Evolutionary conservation across 2,797 vertebrate species (phyloP), one percentile per base, ranked within the genome.

Genomic region (Anguilla megastoma): DNA sequence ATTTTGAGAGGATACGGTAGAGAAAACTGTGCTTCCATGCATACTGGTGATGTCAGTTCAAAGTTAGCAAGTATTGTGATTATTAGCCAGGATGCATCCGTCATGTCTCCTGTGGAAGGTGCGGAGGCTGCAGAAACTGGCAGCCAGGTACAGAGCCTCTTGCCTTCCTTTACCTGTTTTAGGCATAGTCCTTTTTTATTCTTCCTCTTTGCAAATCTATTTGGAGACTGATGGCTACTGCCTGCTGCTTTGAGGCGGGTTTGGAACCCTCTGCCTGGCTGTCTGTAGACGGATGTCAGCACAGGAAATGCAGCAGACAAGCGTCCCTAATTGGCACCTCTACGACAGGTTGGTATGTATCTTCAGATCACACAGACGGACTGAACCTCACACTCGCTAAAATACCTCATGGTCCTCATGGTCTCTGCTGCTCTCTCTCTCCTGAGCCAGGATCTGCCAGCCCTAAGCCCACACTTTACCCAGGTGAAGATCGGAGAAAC

Each of bases 301-400:
- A 16, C 45, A 1, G 56, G 84, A 56, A 69, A 83, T 48, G 33
- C 30, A 84, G 14, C 80, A 45, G 60, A 86, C 80, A 36, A 48
- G 63, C 27, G 85, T 74, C 24, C 50, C 84, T 90, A 88, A 88
- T 86, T 87, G 88, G 89, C 84, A 82, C 60, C 74, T 85, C 63
- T 82, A 82, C 30, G 89, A 88, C 74, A 84, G 79, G 66, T 58
- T 54, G 87, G 84, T 83, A 50, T 48, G 87, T 30, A 50, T 69
- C 69, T 45, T 12, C 48, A 69, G 80, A 48, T 85, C 50, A 24
- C 24, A 14, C 33, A 27, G 84, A 41, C 50, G 76, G 76, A 54
- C 74, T 45, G 54, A 82, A 83, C 45, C 74, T 14, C 30, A 6
- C n/a, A 18, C 9, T 12, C 7, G 83, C 41, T 52, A 27, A 36